Base-by-base conservation (phyloP, 2,113 vertebrate genomes). In the Plectropomus leopardus region DNA sequence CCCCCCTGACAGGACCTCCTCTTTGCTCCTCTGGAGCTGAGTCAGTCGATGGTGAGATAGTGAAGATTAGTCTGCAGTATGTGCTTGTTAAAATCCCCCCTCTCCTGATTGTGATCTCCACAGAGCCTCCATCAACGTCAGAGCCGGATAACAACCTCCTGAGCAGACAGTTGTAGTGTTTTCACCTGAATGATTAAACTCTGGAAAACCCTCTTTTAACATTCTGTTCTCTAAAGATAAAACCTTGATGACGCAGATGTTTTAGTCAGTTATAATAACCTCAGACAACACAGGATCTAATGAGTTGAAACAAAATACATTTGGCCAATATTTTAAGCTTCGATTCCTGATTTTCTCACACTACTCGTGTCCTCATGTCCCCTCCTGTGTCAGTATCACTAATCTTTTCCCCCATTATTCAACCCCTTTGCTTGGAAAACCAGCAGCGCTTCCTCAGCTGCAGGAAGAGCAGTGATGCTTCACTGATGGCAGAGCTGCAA, bases 401-500 rank as follows among this genome's bases (percentile, higher is more conserved):
- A 16, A 4, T 45, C 0, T 8, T 6, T 24, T 24, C 14, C 15
- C 3, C 7, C 14, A 61, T 7, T 47, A 50, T 53, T 73, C 53
- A 76, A 19, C 21, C 6, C 7, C 2, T 48, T 23, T 44, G 15
- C 36, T n/a, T 14, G 23, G 21, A 26, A 55, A 80, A 40, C 68
- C 70, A 24, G 21, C 7, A 1, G 59, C 9, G 13, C 48, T 69
- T 34, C 63, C 48, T 60, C 60, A 30, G 53, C 75, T 72, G 73
- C 82, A 81, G 82, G 60, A 79, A 57, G 84, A 60, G 75, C 86
- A 87, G 71, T 57, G 72, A 83, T 34, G 90, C 88, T 82, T 85
- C 88, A 89, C 78, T 83, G 85, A 92, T 69, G 66, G 17, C 78
- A 71, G 19, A 6, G 23, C 72, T 60, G 75, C 83, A 78, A 73